A percentile compares a stretch with the other conserved stretches of the same genome.
Evolutionary conservation across 1,140 invertebrate species (phyloP).

Genomic region (Drosophila bifasciata): DNA sequence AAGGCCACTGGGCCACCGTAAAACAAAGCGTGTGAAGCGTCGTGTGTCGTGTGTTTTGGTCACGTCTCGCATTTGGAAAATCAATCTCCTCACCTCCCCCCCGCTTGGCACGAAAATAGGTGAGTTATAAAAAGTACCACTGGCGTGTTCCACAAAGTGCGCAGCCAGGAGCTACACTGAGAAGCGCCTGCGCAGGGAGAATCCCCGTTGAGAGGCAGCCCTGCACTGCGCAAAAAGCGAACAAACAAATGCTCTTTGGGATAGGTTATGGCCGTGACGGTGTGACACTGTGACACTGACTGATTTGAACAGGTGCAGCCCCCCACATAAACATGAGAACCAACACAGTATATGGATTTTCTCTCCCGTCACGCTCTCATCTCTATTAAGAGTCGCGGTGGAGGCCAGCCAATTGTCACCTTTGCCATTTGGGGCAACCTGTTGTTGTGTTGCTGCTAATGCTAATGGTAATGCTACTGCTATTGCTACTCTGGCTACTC

Average conservation of each 20-base stretch:
- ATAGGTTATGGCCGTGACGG: conserved; percentile 17
- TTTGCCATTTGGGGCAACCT: conserved; percentile 56
- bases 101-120: conserved; percentile 34
- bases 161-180: conserved; percentile 18
- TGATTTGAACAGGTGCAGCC: neutral
- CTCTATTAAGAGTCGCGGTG: neutral
- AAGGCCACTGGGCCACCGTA: conserved; percentile 15
- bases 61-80: conserved; percentile 72
- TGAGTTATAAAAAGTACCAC: conserved; percentile 46
- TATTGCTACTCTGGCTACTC: conserved; percentile 74
- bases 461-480: conserved; percentile 17
- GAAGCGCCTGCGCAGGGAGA: conserved; percentile 39
- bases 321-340: neutral
- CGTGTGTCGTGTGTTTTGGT: conserved; percentile 59
- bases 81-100: conserved; percentile 44
- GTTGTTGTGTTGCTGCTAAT: conserved; percentile 28
- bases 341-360: no score
- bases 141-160: conserved; percentile 7
- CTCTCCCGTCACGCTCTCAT: neutral
- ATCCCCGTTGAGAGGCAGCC: neutral
- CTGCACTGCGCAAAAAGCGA: conserved; percentile 24
- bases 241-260: conserved; percentile 2
- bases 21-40: neutral
- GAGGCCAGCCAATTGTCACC: conserved; percentile 20
- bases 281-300: no score